Conservation (phyloP, 2,888 invertebrate genomes). For the Patella pellucida region DNA sequence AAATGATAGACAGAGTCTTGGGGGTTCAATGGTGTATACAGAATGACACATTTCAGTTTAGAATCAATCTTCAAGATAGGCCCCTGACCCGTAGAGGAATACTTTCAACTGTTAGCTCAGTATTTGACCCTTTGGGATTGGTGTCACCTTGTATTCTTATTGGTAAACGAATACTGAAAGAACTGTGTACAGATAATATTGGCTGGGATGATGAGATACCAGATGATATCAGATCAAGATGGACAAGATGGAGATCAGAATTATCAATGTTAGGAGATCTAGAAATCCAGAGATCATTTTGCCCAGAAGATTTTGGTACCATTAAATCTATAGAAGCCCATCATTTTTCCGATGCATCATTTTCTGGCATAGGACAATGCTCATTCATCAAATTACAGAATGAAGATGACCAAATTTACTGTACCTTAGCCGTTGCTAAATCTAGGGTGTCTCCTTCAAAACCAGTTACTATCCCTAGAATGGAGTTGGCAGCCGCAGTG, state of each 20-base stretch:
- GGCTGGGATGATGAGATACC: conserved; percentile 16
- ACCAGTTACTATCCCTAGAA: background rate
- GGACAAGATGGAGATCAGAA: conserved; percentile 15
- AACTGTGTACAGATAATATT: conserved; percentile 1
- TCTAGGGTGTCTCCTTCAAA: background rate
- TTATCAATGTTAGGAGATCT: background rate
- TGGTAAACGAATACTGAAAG: conserved; percentile 15
- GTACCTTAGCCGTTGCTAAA: background rate
- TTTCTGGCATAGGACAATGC: background rate
- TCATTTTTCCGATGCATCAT: conserved; percentile 14
- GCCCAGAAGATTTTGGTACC: background rate
- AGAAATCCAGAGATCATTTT: background rate
- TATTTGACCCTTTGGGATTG: conserved; percentile 20
- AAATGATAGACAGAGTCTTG: conserved; percentile 29
- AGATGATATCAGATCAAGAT: background rate
- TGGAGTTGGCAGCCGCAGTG: background rate
- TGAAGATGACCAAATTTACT: background rate
- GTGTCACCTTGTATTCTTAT: conserved; percentile 14
- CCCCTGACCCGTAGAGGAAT: conserved; percentile 10
- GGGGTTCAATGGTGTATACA: conserved; percentile 32
- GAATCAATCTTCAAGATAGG: conserved; percentile 11
- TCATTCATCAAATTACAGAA: conserved; percentile 11
- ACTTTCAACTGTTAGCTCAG: background rate
- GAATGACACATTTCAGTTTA: conserved; percentile 27
- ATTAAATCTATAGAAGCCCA: background rate